Percentiles rank a stretch among this genome's conserved stretches.
Conservation (phyloP, 2,113 vertebrate genomes). For the Odobenus rosmarus region DNA sequence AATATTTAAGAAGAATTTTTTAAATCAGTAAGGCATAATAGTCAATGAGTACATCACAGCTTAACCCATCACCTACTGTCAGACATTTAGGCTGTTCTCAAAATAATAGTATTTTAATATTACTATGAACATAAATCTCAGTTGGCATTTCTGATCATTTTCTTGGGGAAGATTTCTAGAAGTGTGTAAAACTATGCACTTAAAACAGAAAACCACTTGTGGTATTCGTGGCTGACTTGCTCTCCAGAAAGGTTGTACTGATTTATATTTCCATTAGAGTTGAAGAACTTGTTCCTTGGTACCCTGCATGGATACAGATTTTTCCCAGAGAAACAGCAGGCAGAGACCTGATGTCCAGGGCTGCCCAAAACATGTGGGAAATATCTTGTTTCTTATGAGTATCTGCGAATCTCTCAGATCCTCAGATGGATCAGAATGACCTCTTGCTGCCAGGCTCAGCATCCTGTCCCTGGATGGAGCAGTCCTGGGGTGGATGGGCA, state of each 20-base stretch:
- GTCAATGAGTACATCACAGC: background rate
- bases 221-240: background rate
- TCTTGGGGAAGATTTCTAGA: background rate
- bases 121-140: background rate
- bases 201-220: background rate
- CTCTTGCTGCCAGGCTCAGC: background rate
- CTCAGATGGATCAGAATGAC: background rate
- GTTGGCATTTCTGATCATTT: background rate
- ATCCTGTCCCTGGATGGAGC: background rate
- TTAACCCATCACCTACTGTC: background rate
- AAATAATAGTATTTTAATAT: constrained; percentile 39
- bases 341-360: background rate
- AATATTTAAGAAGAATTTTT: background rate
- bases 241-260: background rate
- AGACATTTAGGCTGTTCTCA: background rate
- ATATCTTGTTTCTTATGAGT: background rate
- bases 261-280: background rate
- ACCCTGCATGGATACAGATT: background rate
- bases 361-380: background rate
- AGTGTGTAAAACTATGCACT: background rate
- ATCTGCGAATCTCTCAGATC: background rate
- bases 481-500: background rate
- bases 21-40: background rate
- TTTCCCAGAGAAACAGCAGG: background rate
- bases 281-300: background rate